phyloP scores from a whole-genome alignment of 2,888 invertebrate genomes.

The Macrosoma leucophasiata region DNA sequence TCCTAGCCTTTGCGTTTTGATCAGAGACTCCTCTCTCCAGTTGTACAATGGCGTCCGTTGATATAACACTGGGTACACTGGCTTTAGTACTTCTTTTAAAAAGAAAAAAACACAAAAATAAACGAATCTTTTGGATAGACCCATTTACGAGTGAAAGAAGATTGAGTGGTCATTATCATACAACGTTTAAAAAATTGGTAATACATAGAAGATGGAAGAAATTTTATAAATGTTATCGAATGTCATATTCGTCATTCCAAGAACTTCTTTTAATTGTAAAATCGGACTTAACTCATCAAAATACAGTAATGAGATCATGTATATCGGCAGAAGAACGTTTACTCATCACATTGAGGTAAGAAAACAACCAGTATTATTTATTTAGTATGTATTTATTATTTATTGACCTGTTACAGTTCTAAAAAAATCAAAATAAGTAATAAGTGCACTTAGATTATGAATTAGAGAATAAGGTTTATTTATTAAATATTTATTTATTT shows the following conservation, averaged over 20 bases:
- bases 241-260: conserved; percentile 18
- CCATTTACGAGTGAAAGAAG: conserved; percentile 18
- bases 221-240: conserved; percentile 16
- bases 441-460: conserved; percentile 17
- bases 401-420: no score
- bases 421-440: conserved; percentile 4
- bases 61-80: no score
- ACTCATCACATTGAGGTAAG: conserved; percentile 13
- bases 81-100: conserved; percentile 16
- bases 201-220: conserved; percentile 15
- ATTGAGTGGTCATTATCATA: conserved; percentile 19
- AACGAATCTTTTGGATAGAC: conserved; percentile 14
- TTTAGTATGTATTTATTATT: conserved; percentile 6
- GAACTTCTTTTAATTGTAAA: conserved; percentile 16
- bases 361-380: conserved; percentile 13
- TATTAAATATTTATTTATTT: no score
- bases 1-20: conserved; percentile 6
- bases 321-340: conserved; percentile 15
- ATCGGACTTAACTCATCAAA: conserved; percentile 17
- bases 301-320: conserved; percentile 16
- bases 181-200: conserved; percentile 21
- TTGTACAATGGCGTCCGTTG: conserved; percentile 16
- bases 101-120: conserved; percentile 21
- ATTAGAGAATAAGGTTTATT: conserved; percentile 11
- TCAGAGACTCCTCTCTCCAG: no score